phyloP scores from a whole-genome alignment of 2,797 vertebrate genomes.

The Mus spretus region DNA sequence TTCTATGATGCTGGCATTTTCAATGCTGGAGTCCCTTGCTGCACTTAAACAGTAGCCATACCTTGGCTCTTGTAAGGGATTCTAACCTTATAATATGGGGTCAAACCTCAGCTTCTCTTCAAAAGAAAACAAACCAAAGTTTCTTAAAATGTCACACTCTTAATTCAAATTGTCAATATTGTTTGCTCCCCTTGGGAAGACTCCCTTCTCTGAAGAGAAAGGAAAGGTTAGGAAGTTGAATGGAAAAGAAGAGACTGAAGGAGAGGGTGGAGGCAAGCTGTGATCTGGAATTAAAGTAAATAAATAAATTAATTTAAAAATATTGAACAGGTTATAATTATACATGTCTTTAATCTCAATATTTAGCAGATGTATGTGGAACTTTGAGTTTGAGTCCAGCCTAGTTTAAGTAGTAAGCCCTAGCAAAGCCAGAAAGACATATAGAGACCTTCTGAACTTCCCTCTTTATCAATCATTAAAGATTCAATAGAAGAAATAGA shows the following conservation, averaged over 20 bases:
- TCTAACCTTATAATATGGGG: too few species aligned
- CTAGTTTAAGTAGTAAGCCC: not conserved
- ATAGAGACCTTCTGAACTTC: not conserved
- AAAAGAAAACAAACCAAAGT: not conserved
- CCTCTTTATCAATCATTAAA: not conserved
- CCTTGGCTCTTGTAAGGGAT: not conserved
- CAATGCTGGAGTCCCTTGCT: not conserved
- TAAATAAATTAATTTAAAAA: too few species aligned
- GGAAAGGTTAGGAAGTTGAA: too few species aligned
- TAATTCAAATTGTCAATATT: not conserved
- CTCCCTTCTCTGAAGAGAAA: too few species aligned
- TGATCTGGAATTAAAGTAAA: too few species aligned
- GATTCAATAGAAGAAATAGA: not conserved
- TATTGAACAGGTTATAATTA: too few species aligned
- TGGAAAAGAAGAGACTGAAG: too few species aligned
- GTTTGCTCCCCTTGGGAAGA: too few species aligned
- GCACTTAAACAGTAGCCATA: not conserved
- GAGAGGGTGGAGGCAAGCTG: too few species aligned
- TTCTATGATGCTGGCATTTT: not conserved
- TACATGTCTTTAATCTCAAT: not conserved
- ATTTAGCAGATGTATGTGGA: not conserved
- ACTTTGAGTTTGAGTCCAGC: not conserved
- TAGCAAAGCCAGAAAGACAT: not conserved
- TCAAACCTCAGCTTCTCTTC: not conserved
- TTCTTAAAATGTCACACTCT: not conserved